Evolutionary conservation across 2,888 invertebrate genomes (phyloP).

Genomic region (Heliconius erato): DNA sequence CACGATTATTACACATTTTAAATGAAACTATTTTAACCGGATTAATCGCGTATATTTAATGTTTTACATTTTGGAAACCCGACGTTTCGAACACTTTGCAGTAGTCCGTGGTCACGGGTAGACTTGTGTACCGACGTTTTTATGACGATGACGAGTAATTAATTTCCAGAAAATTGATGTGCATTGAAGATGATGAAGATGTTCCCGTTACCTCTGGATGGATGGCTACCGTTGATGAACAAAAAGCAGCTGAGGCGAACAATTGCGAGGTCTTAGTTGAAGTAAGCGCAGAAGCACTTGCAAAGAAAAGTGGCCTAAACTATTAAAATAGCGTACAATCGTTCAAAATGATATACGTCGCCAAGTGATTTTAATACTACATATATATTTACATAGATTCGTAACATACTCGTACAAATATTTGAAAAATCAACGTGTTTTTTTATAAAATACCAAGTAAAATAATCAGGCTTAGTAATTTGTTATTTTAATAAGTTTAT

Average conservation of each 20-base stretch:
- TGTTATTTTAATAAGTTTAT: too few species aligned
- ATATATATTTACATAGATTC: too few species aligned
- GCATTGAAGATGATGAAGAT: conserved; percentile 54
- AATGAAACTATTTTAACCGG: too few species aligned
- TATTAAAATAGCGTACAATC: conserved; percentile 55
- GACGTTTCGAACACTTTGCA: too few species aligned
- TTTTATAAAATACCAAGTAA: too few species aligned
- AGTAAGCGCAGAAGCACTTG: conserved; percentile 55
- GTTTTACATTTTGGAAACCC: too few species aligned
- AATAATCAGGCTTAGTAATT: too few species aligned
- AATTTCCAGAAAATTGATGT: conserved; percentile 55
- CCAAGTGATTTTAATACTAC: not conserved
- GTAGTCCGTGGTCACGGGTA: too few species aligned
- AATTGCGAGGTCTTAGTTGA: conserved; percentile 57
- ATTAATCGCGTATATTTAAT: too few species aligned
- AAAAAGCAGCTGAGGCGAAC: conserved; percentile 57
- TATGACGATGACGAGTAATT: not conserved
- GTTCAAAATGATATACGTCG: conserved; percentile 56
- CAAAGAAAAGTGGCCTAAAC: conserved; percentile 48
- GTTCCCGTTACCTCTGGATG: conserved; percentile 59
- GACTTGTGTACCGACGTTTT: not conserved
- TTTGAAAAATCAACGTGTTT: too few species aligned
- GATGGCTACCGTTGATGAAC: conserved; percentile 57
- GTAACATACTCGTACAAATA: too few species aligned
- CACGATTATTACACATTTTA: too few species aligned